Conservation (phyloP, 2,888 invertebrate species). For the Anthrax anthrax region DNA sequence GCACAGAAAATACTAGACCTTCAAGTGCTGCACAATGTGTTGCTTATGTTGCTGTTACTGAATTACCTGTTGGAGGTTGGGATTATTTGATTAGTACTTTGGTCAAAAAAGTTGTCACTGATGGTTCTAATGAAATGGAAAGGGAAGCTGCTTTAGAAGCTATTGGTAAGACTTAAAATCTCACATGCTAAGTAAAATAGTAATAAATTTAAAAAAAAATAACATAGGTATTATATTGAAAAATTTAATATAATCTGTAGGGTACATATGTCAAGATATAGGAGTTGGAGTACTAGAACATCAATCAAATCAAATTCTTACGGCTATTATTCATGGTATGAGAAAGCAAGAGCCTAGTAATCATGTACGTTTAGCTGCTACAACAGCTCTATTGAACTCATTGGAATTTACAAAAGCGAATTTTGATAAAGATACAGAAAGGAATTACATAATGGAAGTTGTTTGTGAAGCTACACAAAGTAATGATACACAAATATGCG, state of each 20-base stretch:
- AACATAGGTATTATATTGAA: neutral
- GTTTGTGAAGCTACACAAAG: slow-evolving; percentile 98
- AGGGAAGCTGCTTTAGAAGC: slow-evolving; percentile 96
- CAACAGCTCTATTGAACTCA: slow-evolving; percentile 90
- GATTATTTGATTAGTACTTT: slow-evolving; percentile 74
- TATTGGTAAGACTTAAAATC: slow-evolving; percentile 49
- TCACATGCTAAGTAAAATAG: neutral
- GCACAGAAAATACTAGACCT: slow-evolving; percentile 89
- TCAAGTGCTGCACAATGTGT: slow-evolving; percentile 99
- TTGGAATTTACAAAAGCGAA: slow-evolving; percentile 97
- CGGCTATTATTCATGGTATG: slow-evolving; percentile 99
- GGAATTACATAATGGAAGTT: slow-evolving; percentile 99
- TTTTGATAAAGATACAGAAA: slow-evolving; percentile 93
- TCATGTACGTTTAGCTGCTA: slow-evolving; percentile 91
- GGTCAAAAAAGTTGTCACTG: slow-evolving; percentile 80
- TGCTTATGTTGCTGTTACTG: slow-evolving; percentile 94
- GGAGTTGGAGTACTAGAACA: slow-evolving; percentile 81
- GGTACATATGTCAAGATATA: slow-evolving; percentile 96
- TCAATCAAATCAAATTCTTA: slow-evolving; percentile 91
- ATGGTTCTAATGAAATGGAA: slow-evolving; percentile 78
- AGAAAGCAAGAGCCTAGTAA: slow-evolving; percentile 82
- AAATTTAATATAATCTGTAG: slow-evolving; percentile 20
- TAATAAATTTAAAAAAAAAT: neutral
- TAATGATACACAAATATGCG: slow-evolving; percentile 77
- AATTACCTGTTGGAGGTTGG: slow-evolving; percentile 88